Evolutionary conservation across 2,888 invertebrate genomes (phyloP).

Genomic region (Synanthedon tipuliformis): DNA sequence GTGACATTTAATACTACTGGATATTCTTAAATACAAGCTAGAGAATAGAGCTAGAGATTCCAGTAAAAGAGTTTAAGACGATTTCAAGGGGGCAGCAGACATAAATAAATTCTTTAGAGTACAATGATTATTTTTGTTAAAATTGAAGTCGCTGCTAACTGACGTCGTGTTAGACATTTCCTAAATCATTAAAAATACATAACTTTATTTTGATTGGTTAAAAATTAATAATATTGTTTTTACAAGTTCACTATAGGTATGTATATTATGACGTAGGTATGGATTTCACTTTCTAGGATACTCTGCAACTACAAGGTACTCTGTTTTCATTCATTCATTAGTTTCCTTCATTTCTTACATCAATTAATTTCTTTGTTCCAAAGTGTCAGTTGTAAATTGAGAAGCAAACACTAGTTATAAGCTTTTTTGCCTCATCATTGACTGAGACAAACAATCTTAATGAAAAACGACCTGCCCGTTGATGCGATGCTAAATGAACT

Average conservation of each 20-base stretch:
- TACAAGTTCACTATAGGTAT: too few species aligned
- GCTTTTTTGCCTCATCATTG: conserved; percentile 27
- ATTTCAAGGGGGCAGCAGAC: neutral
- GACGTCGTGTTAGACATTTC: too few species aligned
- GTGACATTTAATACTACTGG: too few species aligned
- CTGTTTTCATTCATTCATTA: conserved; percentile 45
- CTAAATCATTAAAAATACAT: too few species aligned
- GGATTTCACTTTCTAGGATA: neutral
- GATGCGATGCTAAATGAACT: conserved; percentile 53
- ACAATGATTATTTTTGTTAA: too few species aligned
- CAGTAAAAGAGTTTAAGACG: too few species aligned
- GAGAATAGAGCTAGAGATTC: too few species aligned
- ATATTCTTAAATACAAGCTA: too few species aligned
- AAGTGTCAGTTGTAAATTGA: conserved; percentile 64
- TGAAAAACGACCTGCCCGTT: conserved; percentile 53
- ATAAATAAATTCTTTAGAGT: neutral
- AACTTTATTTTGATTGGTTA: too few species aligned
- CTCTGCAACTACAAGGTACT: conserved; percentile 18
- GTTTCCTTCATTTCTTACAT: conserved; percentile 57
- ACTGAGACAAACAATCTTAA: conserved; percentile 45
- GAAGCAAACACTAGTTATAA: conserved; percentile 61
- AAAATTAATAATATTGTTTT: too few species aligned
- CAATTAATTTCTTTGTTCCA: conserved; percentile 68
- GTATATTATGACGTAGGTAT: too few species aligned
- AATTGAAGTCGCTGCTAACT: too few species aligned